A percentile compares a stretch with the other conserved stretches of the same genome.
Conservation (phyloP, 2,888 invertebrate genomes). For the Orchesella flavescens region DNA sequence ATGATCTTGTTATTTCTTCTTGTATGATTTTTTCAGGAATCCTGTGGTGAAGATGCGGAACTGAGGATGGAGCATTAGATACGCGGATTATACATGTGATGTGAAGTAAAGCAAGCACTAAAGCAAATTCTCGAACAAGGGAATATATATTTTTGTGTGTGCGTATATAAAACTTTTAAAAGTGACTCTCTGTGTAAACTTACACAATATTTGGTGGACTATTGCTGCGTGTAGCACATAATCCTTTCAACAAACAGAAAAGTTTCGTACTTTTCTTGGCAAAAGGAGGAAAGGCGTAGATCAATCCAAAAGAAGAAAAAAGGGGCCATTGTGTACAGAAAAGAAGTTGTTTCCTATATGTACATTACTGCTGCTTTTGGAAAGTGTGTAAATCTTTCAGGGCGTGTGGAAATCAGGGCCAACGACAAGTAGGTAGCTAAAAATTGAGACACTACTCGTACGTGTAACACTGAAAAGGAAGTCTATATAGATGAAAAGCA, state of each 20-base stretch:
- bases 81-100: no score
- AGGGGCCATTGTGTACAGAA: constrained; percentile 15
- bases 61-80: no score
- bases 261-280: constrained; percentile 16
- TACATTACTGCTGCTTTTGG: constrained; percentile 25
- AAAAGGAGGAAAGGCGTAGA: constrained; percentile 7
- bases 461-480: not conserved
- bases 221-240: not conserved
- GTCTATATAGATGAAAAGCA: not conserved
- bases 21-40: no score
- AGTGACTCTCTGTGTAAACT: not conserved
- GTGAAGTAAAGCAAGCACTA: no score
- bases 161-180: not conserved
- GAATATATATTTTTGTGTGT: no score
- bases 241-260: not conserved
- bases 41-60: no score
- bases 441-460: not conserved
- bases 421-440: not conserved
- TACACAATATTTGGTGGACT: not conserved
- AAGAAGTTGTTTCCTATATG: not conserved
- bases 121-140: no score
- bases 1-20: no score
- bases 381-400: constrained; percentile 51
- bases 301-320: constrained; percentile 4
- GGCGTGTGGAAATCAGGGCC: constrained; percentile 55